Conservation (phyloP, 2,888 invertebrate species). For the Pandemis cinnamomeana region DNA sequence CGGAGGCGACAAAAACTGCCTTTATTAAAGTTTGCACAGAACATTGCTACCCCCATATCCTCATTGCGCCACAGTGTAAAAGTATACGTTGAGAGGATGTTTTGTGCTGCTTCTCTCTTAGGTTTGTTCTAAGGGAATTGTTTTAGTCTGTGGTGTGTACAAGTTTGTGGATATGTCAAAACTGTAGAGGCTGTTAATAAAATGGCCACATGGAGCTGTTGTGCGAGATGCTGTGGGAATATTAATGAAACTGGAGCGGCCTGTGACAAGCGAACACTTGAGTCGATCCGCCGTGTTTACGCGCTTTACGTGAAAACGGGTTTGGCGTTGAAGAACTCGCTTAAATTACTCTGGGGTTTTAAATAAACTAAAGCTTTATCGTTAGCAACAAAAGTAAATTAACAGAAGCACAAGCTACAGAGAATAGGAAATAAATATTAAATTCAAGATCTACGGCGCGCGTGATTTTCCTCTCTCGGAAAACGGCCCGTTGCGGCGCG, state of each 20-base stretch:
- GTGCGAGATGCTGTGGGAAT: conserved; percentile 46
- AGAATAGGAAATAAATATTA: conserved; percentile 16
- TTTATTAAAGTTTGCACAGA: conserved; percentile 32
- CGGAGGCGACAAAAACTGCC: conserved; percentile 34
- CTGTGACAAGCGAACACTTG: conserved; percentile 5
- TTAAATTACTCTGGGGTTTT: neutral
- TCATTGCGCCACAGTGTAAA: conserved; percentile 17
- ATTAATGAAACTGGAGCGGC: conserved; percentile 47
- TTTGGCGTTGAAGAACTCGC: neutral
- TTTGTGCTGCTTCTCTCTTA: conserved; percentile 19
- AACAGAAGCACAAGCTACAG: neutral
- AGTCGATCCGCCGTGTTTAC: conserved; percentile 6
- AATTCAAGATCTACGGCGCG: conserved; percentile 5
- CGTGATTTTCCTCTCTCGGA: neutral
- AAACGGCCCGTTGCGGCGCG: conserved; percentile 11
- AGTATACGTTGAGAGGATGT: neutral
- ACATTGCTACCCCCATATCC: conserved; percentile 19
- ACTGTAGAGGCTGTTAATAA: conserved; percentile 47
- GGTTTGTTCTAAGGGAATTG: conserved; percentile 39
- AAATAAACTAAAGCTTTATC: neutral
- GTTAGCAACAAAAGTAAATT: neutral
- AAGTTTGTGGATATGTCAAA: conserved; percentile 32
- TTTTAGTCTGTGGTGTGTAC: conserved; percentile 17
- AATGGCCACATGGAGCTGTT: conserved; percentile 48
- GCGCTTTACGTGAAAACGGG: neutral